phyloP scores from a whole-genome alignment of 2,888 invertebrate species.

The Leptarthrus brevirostris region DNA sequence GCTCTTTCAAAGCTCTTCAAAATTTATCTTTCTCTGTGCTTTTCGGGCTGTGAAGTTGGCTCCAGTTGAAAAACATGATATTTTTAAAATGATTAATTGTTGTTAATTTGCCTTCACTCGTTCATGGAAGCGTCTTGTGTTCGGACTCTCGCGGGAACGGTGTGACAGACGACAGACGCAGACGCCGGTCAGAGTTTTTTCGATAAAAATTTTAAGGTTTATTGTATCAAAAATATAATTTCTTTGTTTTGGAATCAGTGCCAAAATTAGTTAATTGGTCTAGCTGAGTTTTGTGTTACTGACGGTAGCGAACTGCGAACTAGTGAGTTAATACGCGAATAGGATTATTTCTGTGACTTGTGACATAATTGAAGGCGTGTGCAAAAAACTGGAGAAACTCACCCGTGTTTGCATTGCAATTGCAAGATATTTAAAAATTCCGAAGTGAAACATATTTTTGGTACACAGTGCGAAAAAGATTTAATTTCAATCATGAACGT shows the following conservation, averaged over 20 bases:
- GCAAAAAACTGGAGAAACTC: neutral
- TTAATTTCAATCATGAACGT: slow-evolving; percentile 68
- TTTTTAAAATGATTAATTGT: too few species aligned
- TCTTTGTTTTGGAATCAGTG: neutral
- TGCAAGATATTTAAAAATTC: neutral
- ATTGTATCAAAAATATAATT: neutral
- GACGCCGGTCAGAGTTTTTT: slow-evolving; percentile 56
- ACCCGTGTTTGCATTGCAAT: neutral
- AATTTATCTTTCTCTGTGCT: too few species aligned
- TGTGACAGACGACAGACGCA: slow-evolving; percentile 55
- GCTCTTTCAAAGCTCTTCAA: too few species aligned
- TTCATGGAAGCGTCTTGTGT: slow-evolving; percentile 44
- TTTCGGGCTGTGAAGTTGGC: too few species aligned
- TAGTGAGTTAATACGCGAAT: neutral
- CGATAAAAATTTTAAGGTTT: slow-evolving; percentile 18
- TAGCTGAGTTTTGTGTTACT: too few species aligned
- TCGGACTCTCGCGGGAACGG: slow-evolving; percentile 46
- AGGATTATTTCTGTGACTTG: neutral
- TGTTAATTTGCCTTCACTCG: slow-evolving; percentile 32
- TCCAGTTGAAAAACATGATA: too few species aligned
- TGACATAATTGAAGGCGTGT: slow-evolving; percentile 44
- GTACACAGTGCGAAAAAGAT: neutral
- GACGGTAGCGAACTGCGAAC: too few species aligned
- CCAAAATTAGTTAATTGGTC: neutral
- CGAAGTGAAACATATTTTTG: too few species aligned